Percentiles rank a stretch among this genome's conserved stretches.
These are phyloP conservation scores for Cottus gobio DNA, from an alignment of 2,113 vertebrate genomes.

Conservation along the genomic window DNA sequence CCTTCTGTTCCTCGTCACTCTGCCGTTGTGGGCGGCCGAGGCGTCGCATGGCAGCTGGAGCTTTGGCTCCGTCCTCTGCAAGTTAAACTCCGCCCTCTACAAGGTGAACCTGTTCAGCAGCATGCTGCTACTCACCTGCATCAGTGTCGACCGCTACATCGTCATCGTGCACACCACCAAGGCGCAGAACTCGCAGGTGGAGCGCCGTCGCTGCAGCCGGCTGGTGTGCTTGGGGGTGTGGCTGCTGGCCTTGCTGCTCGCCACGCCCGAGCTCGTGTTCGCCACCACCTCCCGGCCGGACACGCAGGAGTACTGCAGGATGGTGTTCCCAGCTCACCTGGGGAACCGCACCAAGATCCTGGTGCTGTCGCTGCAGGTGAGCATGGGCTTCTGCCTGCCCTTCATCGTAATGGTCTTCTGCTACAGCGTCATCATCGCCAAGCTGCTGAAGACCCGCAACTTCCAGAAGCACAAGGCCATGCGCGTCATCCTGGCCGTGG, in stretches of 20 bases:
- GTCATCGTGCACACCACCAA: constrained; percentile 84
- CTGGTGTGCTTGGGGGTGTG: constrained; percentile 83
- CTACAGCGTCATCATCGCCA: constrained; percentile 86
- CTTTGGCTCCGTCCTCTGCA: constrained; percentile 85
- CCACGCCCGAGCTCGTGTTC: constrained; percentile 87
- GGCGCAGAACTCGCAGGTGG: constrained; percentile 77
- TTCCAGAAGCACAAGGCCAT: constrained; percentile 90
- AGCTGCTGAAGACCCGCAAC: constrained; percentile 84
- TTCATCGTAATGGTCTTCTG: constrained; percentile 88
- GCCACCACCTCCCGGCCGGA: constrained; percentile 50
- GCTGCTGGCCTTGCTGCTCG: constrained; percentile 79
- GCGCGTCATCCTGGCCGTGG: constrained; percentile 85
- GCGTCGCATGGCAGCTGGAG: constrained; percentile 80
- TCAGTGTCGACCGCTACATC: constrained; percentile 90
- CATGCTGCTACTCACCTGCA: constrained; percentile 88
- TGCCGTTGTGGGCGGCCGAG: constrained; percentile 91
- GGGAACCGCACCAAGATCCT: constrained; percentile 76
- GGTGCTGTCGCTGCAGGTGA: constrained; percentile 83
- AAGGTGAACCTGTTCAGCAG: constrained; percentile 92
- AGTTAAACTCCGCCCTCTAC: constrained; percentile 84
- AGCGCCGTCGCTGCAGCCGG: constrained; percentile 81
- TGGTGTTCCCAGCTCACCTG: constrained; percentile 69
- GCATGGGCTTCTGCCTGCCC: constrained; percentile 89
- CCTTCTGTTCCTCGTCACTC: constrained; percentile 88
- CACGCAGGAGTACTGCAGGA: constrained; percentile 71